Base-by-base conservation (phyloP, 2,113 vertebrate genomes). In the Petrocephalus microphthalmus region DNA sequence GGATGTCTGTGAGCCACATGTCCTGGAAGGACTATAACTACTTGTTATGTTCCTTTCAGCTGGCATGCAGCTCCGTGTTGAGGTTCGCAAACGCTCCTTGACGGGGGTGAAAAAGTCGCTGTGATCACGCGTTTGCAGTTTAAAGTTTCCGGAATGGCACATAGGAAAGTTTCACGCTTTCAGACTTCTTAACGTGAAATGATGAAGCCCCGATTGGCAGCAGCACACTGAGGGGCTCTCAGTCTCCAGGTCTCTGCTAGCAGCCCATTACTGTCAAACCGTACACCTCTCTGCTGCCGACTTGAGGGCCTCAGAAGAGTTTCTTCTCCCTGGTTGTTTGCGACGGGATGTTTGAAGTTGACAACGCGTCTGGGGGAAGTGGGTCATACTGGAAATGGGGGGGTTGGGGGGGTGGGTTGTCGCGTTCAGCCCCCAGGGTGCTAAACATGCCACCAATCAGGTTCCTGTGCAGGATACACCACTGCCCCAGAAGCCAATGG, bases 391-490 rank as follows among this genome's bases (percentile, higher is more conserved):
- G 17, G 33, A 47, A 47, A 82, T 17, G 20, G 45, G 45, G n/a
- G 45, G 20, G n/a, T n/a, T n/a, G n/a, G n/a, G 25, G 51, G 74
- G 37, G 22, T n/a, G 15, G 52, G 17, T 42, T 42, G 52, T 86
- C 85, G 52, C 25, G 29, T 86, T n/a, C 85, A 86, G 20, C 85
- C 71, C 45, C 81, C 11, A 45, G 45, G 81, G 81, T 42, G 45
- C 81, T 83, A 45, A 83, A 20, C 81, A 83, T 47, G 42, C 81
- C 81, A 83, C 81, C 81, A 83, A 83, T 83, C 81, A 3, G 7
- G 22, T 83, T 49, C 45, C 81, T 49, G 33, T 49, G 81, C 81
- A 83, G 45, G 81, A 51, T 45, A 45, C 81, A 22, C 37, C 45
- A 25, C 81, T 17, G 20, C 20, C 81, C 45, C 81, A n/a, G 19